Percentiles rank a stretch among this genome's conserved stretches.
These are phyloP conservation scores for Rhopalosiphum padi DNA, from an alignment of 1,140 invertebrate species.

Conservation along the genomic window DNA sequence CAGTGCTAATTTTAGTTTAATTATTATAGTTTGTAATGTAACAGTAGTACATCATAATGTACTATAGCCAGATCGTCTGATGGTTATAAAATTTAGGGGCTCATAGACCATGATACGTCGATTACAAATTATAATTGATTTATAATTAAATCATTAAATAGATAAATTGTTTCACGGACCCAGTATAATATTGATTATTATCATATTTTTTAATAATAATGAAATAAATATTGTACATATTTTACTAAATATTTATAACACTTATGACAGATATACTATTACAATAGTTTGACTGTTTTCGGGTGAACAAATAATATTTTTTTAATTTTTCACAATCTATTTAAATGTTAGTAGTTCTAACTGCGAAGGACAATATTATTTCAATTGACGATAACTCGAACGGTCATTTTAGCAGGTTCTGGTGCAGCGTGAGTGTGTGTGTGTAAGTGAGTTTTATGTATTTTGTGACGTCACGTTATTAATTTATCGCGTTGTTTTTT, in stretches of 20 bases:
- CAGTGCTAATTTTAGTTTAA: neutral
- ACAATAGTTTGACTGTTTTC: neutral
- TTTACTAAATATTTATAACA: no score
- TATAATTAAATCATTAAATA: no score
- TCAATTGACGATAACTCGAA: neutral
- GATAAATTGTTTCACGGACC: no score
- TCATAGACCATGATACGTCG: no score
- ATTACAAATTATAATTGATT: no score
- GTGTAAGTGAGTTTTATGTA: neutral
- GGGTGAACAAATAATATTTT: neutral
- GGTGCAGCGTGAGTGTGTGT: no score
- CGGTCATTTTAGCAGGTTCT: neutral
- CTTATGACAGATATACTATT: no score
- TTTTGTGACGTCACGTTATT: neutral
- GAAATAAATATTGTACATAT: neutral
- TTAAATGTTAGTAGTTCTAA: neutral
- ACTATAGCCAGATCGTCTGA: no score
- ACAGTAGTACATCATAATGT: no score
- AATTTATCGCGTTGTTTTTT: slow-evolving; percentile 27
- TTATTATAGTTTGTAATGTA: no score
- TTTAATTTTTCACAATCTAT: neutral
- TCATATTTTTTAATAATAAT: neutral
- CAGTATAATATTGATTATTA: no score
- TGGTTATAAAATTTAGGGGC: no score
- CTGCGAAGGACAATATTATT: neutral